These are phyloP conservation scores for Saxidomus purpurata DNA, from an alignment of 1,140 invertebrate species.

Conservation along the genomic window DNA sequence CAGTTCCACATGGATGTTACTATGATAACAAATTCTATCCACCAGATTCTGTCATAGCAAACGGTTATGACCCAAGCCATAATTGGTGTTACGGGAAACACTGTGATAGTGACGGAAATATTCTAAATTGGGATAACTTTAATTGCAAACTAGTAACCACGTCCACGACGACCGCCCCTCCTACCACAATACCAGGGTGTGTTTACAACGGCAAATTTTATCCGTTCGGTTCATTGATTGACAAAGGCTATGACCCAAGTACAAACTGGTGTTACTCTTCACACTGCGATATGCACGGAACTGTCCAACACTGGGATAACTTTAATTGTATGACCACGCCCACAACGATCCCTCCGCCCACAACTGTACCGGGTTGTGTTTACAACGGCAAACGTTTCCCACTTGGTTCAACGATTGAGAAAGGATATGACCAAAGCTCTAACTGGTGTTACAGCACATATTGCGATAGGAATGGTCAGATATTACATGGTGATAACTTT, in stretches of 20 bases:
- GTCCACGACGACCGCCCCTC: background rate
- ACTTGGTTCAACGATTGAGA: constrained; percentile 9
- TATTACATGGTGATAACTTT: constrained; percentile 14
- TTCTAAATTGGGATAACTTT: constrained; percentile 10
- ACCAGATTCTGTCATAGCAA: background rate
- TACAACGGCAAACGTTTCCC: background rate
- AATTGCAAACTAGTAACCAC: constrained; percentile 27
- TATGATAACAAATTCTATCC: background rate
- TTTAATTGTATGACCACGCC: constrained; percentile 30
- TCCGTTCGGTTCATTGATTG: background rate
- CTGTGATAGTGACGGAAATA: background rate
- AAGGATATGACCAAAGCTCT: constrained; percentile 6
- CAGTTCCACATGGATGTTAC: background rate
- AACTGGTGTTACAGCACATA: constrained; percentile 42
- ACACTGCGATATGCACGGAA: background rate
- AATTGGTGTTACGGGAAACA: constrained; percentile 30
- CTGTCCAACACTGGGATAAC: background rate
- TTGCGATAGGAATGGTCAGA: constrained; percentile 14
- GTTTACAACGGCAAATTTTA: background rate
- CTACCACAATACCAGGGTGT: background rate
- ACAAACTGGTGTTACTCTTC: constrained; percentile 34
- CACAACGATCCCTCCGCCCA: background rate
- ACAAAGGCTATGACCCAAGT: background rate
- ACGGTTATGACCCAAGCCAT: background rate
- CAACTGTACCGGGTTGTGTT: background rate